These are phyloP conservation scores for Ficedula albicollis DNA, from an alignment of 2,797 vertebrate species.

Conservation along the genomic window DNA sequence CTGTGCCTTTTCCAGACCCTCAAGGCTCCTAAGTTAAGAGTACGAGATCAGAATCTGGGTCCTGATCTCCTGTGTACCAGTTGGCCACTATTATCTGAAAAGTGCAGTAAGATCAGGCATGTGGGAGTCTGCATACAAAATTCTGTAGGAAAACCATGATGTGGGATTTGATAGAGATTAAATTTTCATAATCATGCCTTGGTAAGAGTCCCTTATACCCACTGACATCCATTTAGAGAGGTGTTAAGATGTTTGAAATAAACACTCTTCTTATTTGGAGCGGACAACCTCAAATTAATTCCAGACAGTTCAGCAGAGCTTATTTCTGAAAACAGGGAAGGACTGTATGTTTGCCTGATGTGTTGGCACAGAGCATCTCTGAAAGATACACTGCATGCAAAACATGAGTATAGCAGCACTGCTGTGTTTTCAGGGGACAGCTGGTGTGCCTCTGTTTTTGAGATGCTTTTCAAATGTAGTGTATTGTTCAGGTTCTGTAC, in stretches of 20 bases:
- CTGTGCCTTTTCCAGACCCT: conserved; percentile 1
- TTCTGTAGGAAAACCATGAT: neutral
- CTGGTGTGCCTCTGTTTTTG: neutral
- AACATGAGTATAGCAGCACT: neutral
- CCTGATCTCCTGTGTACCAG: neutral
- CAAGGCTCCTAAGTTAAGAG: neutral
- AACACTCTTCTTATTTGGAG: neutral
- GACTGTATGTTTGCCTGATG: neutral
- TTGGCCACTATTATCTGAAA: neutral
- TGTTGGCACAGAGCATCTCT: neutral
- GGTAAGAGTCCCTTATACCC: neutral
- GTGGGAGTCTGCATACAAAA: neutral
- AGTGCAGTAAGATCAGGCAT: neutral
- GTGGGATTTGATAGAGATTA: neutral
- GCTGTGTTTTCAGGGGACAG: neutral
- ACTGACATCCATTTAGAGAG: neutral
- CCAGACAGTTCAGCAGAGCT: neutral
- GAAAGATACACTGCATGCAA: neutral
- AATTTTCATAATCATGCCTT: neutral
- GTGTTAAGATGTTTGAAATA: neutral
- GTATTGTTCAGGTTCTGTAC: neutral
- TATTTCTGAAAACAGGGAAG: neutral
- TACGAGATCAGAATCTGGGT: neutral
- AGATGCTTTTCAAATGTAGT: neutral
- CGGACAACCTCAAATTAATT: neutral